Evolutionary conservation across 2,113 vertebrate species (phyloP), one percentile per base, ranked within the genome.

Genomic region (Lampris megalopsis): DNA sequence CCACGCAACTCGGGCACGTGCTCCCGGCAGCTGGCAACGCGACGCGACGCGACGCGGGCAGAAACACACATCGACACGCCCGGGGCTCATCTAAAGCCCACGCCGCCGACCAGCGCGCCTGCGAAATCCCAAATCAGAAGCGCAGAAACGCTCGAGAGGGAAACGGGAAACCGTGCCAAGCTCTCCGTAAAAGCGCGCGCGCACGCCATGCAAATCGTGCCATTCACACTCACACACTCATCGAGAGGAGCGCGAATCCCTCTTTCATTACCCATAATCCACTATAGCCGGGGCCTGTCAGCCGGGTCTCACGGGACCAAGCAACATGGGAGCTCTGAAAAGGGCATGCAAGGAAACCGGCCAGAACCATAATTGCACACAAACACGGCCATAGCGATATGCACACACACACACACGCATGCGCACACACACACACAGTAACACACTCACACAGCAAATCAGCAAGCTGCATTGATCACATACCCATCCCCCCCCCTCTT

Each of bases 181-280:
- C 49, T 50, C 10, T 52, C 49, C 49, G 13, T 11, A 9, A 8
- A 52, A 52, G 49, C 49, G 9, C 49, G 49, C 49, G 9, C 49
- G 9, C 49, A 10, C 13, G 1, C 47, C 13, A 52, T 24, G 24
- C 24, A 24, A 24, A 24, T 24, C 24, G 24, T 24, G 24, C 24
- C 10, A 36, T 6, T 36, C 5, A 36, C 56, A 58, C 24, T 36
- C 56, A 37, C 56, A 36, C 56, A 36, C 6, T 13, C 53, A 56
- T 3, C n/a, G 0, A 9, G 6, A 47, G 24, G 66, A 40, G 53
- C 54, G 61, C 75, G 71, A 81, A 83, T 79, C 77, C 63, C 65
- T 58, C 66, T 78, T 68, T 82, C 71, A 83, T 83, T 79, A 83
- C 82, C 77, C 80, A 89, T 87, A 81, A 89, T 87, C 63, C 84